These are phyloP conservation scores for Meandrina meandrites DNA, from an alignment of 92 coral and sea anemone species.

Conservation along the genomic window DNA sequence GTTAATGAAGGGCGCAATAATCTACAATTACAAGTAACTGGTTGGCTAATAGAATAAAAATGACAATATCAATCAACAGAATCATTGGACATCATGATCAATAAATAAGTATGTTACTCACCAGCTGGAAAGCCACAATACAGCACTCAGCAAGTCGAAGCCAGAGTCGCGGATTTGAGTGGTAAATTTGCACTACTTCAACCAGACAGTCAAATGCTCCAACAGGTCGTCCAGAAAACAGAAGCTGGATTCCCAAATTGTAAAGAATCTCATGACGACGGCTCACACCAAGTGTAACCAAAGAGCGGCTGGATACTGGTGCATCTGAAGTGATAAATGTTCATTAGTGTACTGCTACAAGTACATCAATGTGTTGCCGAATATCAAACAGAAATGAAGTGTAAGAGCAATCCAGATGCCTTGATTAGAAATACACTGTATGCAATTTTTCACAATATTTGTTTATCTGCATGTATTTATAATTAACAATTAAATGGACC, in stretches of 20 bases:
- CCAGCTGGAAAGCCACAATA: conserved; percentile 89
- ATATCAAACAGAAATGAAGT: background rate
- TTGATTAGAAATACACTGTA: too few relatives aligned
- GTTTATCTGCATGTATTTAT: too few relatives aligned
- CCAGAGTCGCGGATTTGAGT: conserved; percentile 97
- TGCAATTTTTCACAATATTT: too few relatives aligned
- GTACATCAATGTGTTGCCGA: background rate
- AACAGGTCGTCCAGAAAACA: conserved; percentile 90
- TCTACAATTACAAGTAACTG: too few relatives aligned
- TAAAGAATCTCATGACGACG: conserved; percentile 92
- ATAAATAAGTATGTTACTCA: conserved; percentile 22
- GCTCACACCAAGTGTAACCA: conserved; percentile 76
- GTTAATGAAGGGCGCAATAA: too few relatives aligned
- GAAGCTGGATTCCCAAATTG: conserved; percentile 93
- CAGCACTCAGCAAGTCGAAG: conserved; percentile 97
- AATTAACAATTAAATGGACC: too few relatives aligned
- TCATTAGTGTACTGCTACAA: background rate
- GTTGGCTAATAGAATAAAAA: too few relatives aligned
- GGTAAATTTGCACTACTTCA: conserved; percentile 93
- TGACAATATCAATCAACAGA: background rate
- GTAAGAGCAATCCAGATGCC: too few relatives aligned
- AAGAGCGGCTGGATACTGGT: conserved; percentile 78
- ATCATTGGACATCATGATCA: background rate
- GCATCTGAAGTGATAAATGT: conserved; percentile 46
- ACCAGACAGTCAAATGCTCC: conserved; percentile 96